phyloP scores from a whole-genome alignment of 2,797 vertebrate species.

The Crax fasciolata region DNA sequence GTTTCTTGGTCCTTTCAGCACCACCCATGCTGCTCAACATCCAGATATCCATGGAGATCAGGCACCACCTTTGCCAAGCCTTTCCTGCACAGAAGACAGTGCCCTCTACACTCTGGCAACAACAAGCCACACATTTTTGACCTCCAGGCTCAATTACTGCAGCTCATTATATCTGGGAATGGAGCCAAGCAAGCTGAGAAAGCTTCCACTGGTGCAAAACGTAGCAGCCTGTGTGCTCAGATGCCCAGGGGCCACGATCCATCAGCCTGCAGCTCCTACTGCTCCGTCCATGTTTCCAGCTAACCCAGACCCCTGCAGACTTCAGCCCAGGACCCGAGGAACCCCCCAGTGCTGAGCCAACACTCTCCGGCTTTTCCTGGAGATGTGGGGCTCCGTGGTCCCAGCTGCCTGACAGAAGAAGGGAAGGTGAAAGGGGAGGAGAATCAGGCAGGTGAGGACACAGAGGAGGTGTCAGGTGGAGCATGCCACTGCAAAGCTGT shows the following conservation, averaged over 20 bases:
- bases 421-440: neutral
- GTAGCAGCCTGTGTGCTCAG: slow-evolving; percentile 37
- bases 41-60: slow-evolving; percentile 12
- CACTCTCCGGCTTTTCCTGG: neutral
- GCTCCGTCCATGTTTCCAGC: neutral
- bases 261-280: slow-evolving; percentile 44
- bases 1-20: neutral
- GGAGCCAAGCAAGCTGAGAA: slow-evolving; percentile 70
- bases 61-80: neutral
- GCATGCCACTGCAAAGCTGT: neutral
- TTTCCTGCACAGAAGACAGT: neutral
- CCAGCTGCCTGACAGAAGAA: neutral
- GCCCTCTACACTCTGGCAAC: slow-evolving; percentile 51
- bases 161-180: slow-evolving; percentile 76
- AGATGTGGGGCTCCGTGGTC: neutral
- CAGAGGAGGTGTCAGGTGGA: neutral
- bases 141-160: slow-evolving; percentile 73
- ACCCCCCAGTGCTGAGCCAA: neutral
- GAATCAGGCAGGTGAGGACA: accelerated
- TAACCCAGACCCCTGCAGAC: neutral
- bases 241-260: slow-evolving; percentile 30
- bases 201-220: slow-evolving; percentile 66
- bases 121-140: slow-evolving; percentile 50
- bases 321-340: neutral
- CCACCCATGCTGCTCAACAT: neutral